Base-by-base conservation (phyloP, 2,113 vertebrate genomes). In the Psephotus haematonotus region DNA sequence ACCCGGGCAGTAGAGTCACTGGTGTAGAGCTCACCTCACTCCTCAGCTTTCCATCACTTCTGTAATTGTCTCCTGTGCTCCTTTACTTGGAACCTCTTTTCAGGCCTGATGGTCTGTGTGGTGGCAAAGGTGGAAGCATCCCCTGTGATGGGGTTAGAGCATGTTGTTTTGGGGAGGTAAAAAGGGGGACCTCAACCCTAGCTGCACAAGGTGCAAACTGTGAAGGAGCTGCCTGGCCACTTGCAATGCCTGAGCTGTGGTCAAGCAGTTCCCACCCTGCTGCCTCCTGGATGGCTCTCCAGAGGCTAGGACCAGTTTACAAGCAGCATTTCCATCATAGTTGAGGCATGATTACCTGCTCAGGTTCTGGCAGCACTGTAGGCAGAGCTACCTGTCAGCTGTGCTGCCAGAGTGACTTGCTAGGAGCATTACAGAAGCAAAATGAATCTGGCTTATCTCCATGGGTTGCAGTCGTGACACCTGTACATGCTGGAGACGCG, bases 401-500 rank as follows among this genome's bases (percentile, higher is more conserved):
- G 23, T 50, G 53, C 33, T 76, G 44, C 44, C 44, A 44, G 62
- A 55, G 22, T 35, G 57, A 60, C n/a, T 46, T 71, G 57, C n/a
- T 77, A 77, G 62, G 24, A 50, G n/a, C 2, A 1, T 37, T 41
- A 24, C 29, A 29, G 72, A 27, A 39, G 44, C 16, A 28, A 29
- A 79, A 57, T 29, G 31, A 20, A 28, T 13, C 10, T 59, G 44
- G 50, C 43, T 17, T 17, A 43, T 33, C 53, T 33, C 10, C 12
- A 1, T 5, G 39, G 23, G 39, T 46, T 60, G 37, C 31, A 31
- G 24, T 53, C 0, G 0, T 52, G 55, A 41, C 11, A 81, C 20
- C 29, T 50, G 25, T 24, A 8, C 0, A 0, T 52, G 55, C 81
- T 76, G 49, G 55, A 57, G 20, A 33, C 0, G 4, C 14, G 50